A percentile compares a stretch with the other conserved stretches of the same genome.
Evolutionary conservation across 2,888 invertebrate species (phyloP).

Genomic region (Oeneis ivallda): DNA sequence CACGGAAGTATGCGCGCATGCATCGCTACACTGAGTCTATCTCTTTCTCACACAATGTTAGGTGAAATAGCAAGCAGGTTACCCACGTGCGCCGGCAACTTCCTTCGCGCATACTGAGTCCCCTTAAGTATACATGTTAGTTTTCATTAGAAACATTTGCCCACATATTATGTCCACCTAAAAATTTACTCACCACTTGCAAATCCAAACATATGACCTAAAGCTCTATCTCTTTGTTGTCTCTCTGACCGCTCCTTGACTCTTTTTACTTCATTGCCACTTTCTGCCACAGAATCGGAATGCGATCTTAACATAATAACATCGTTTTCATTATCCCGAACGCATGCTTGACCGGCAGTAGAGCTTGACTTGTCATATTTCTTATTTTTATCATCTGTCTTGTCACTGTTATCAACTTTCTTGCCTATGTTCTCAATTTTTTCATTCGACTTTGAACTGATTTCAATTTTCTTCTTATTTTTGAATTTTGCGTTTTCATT

Average conservation of each 20-base stretch:
- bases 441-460: neutral
- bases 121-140: neutral
- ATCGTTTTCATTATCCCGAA: conserved; percentile 38
- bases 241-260: conserved; percentile 37
- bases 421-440: neutral
- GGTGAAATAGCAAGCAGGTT: no score
- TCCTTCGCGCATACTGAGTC: no score
- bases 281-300: conserved; percentile 52
- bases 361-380: neutral
- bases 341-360: neutral
- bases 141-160: neutral
- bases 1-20: no score
- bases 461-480: neutral
- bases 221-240: conserved; percentile 51
- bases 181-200: conserved; percentile 62
- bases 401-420: conserved; percentile 10
- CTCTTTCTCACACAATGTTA: no score
- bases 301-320: conserved; percentile 52
- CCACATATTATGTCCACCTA: conserved; percentile 1
- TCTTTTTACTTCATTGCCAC: conserved; percentile 18
- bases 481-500: neutral
- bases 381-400: neutral
- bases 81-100: no score
- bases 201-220: conserved; percentile 69
- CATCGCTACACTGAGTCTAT: no score